Percentiles rank a stretch among this genome's conserved stretches.
phyloP scores from a whole-genome alignment of 2,113 vertebrate genomes.

The Zingel zingel region DNA sequence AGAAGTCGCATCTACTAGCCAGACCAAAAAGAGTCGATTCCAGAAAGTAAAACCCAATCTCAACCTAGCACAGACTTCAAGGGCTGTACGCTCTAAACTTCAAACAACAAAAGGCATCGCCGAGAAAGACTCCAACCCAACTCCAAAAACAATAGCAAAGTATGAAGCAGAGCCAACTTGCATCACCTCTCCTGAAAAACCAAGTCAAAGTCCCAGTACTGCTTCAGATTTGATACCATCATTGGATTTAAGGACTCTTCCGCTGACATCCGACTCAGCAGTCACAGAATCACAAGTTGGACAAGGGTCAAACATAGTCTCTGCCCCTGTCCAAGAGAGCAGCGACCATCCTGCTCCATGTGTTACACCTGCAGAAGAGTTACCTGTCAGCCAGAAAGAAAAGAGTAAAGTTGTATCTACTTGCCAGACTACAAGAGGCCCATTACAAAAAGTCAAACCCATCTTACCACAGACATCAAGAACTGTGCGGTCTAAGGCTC shows the following conservation, averaged over 20 bases:
- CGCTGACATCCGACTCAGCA: not conserved
- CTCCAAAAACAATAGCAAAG: no score
- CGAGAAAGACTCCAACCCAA: not conserved
- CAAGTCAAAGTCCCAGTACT: not conserved
- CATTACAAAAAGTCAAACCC: constrained; percentile 37
- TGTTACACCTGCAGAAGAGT: constrained; percentile 2
- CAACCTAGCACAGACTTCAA: constrained; percentile 19
- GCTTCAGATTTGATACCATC: not conserved
- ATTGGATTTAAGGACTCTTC: not conserved
- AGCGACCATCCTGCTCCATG: not conserved
- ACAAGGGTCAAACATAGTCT: not conserved
- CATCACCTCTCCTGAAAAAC: not conserved
- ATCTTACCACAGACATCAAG: constrained; percentile 33
- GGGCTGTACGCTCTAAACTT: constrained; percentile 16
- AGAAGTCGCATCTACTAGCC: not conserved
- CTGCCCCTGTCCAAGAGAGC: not conserved
- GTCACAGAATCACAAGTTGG: constrained; percentile 12
- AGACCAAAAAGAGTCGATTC: not conserved
- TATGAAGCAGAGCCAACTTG: constrained; percentile 14
- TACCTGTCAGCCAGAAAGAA: constrained; percentile 4
- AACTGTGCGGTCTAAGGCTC: constrained; percentile 11
- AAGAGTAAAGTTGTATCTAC: not conserved
- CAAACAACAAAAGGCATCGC: not conserved
- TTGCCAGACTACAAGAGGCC: not conserved
- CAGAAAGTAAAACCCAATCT: constrained; percentile 42